Evolutionary conservation across 1,140 invertebrate genomes (phyloP).

Genomic region (Hormaphis cornu): DNA sequence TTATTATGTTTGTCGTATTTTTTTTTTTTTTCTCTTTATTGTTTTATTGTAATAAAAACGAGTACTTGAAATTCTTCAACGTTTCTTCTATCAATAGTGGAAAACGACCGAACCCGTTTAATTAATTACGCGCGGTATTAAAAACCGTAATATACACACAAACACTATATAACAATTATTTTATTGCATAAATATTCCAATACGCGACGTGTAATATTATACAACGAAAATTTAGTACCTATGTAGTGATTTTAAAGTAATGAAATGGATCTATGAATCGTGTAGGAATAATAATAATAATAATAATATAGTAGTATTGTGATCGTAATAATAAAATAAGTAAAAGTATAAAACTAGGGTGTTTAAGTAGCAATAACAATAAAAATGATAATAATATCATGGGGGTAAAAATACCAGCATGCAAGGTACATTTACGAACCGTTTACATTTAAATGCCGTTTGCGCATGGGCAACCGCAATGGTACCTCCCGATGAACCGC

Average conservation of each 20-base stretch:
- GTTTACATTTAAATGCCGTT: constrained; percentile 17
- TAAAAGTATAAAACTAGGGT: neutral
- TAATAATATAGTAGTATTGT: no score
- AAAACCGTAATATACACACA: neutral
- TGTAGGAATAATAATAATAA: neutral
- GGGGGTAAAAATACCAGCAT: neutral
- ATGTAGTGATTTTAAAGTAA: neutral
- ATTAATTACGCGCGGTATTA: neutral
- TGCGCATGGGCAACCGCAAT: neutral
- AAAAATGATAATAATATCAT: neutral
- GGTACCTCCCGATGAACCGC: neutral
- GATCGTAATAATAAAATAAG: no score
- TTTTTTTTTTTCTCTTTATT: neutral
- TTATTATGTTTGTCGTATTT: neutral
- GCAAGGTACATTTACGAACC: neutral
- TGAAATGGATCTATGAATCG: constrained; percentile 1
- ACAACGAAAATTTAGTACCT: no score
- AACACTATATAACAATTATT: neutral
- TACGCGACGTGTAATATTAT: no score
- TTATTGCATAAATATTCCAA: no score
- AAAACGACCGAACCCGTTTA: neutral
- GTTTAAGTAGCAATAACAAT: constrained; percentile 23
- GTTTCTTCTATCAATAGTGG: neutral
- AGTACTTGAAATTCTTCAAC: neutral
- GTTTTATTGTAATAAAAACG: neutral